Evolutionary conservation across 1,140 invertebrate genomes (phyloP).

Genomic region (Nixonia krombeini): DNA sequence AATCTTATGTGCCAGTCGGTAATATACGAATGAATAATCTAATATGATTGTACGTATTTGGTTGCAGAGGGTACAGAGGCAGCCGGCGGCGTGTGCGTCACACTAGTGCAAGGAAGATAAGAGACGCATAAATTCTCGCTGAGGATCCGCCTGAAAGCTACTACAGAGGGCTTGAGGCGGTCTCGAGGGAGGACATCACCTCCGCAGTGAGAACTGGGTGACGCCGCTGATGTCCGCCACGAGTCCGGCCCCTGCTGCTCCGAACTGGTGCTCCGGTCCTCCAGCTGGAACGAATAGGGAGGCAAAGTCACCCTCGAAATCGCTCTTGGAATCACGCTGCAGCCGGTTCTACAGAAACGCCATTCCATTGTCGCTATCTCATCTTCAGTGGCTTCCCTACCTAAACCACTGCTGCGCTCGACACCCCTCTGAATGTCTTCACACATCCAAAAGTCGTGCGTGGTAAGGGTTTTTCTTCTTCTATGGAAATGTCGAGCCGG

Average conservation of each 20-base stretch:
- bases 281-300: conserved; percentile 34
- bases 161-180: conserved; percentile 21
- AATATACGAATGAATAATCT: neutral
- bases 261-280: conserved; percentile 52
- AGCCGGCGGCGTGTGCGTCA: conserved; percentile 13
- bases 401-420: conserved; percentile 56
- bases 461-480: conserved; percentile 51
- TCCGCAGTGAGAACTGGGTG: conserved; percentile 45
- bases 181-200: conserved; percentile 49
- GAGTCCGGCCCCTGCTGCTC: conserved; percentile 47
- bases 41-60: neutral
- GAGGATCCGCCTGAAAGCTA: conserved; percentile 1
- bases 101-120: conserved; percentile 8
- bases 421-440: conserved; percentile 69
- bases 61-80: conserved; percentile 38
- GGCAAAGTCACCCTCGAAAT: conserved; percentile 32
- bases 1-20: neutral
- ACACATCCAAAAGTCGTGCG: conserved; percentile 68
- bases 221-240: conserved; percentile 60
- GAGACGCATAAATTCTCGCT: neutral
- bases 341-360: conserved; percentile 34
- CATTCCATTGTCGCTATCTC: conserved; percentile 41
- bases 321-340: conserved; percentile 32
- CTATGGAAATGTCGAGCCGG: too few relatives aligned
- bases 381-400: conserved; percentile 50